Conservation (phyloP, 1,140 invertebrate genomes). For the Pemphigus obesinymphae region DNA sequence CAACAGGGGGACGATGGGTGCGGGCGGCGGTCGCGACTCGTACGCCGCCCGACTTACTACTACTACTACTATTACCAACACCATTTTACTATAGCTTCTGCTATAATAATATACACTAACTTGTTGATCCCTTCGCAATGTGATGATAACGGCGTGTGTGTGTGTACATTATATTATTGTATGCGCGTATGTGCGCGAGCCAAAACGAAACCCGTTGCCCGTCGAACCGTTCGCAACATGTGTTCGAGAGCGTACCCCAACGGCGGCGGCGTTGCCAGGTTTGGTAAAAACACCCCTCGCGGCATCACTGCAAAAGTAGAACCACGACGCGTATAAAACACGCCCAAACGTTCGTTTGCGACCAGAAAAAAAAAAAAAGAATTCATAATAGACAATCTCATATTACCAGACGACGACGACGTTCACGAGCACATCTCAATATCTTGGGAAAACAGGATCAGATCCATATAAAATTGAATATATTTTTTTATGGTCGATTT, state of each 20-base stretch:
- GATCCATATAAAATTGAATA: no score
- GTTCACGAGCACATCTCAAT: neutral
- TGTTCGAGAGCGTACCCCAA: neutral
- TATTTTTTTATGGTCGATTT: no score
- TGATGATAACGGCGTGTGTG: neutral
- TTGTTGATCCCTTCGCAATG: neutral
- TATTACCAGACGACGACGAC: neutral
- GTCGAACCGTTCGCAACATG: slow-evolving; percentile 11
- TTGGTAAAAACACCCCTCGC: slow-evolving; percentile 7
- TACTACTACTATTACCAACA: no score
- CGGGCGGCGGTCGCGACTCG: neutral
- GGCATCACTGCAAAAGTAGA: neutral
- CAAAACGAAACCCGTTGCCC: neutral
- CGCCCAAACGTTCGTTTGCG: neutral
- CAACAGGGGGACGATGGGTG: no score
- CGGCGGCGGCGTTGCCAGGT: slow-evolving; percentile 25
- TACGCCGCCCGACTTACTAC: neutral
- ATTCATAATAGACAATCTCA: no score
- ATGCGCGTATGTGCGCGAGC: neutral
- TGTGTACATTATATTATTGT: no score
- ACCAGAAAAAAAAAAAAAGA: neutral
- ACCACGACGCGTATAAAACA: neutral
- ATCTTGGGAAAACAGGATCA: no score
- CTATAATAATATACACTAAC: neutral
- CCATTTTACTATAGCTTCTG: no score